phyloP scores from a whole-genome alignment of 1,140 invertebrate species.

The Goniozus legneri region DNA sequence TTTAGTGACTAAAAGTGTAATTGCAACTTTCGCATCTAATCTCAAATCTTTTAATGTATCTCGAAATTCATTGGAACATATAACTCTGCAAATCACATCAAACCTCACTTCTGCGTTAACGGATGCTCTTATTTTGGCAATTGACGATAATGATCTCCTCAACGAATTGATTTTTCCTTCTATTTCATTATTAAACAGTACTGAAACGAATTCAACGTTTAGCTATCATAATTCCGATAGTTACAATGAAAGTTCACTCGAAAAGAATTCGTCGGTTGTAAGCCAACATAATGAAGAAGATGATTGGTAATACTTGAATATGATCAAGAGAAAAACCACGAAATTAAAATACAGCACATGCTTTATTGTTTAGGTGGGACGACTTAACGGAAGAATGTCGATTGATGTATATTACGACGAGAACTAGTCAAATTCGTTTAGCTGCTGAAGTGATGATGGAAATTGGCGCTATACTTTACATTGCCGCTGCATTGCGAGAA shows the following conservation, averaged over 20 bases:
- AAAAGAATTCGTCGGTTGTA: too few species aligned
- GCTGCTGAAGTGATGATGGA: slow-evolving; percentile 68
- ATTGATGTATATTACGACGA: slow-evolving; percentile 61
- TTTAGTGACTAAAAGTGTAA: slow-evolving; percentile 28
- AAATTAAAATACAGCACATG: too few species aligned
- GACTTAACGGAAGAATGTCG: slow-evolving; percentile 67
- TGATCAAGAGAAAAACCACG: too few species aligned
- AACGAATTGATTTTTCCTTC: too few species aligned
- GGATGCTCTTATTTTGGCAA: slow-evolving; percentile 8
- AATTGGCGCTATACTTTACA: slow-evolving; percentile 74
- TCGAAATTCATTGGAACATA: slow-evolving; percentile 21
- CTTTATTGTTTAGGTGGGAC: too few species aligned
- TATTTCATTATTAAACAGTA: too few species aligned
- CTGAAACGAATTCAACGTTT: not conserved
- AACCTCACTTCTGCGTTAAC: slow-evolving; percentile 27
- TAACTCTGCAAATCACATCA: slow-evolving; percentile 29
- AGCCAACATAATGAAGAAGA: slow-evolving; percentile 1
- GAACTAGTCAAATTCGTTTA: slow-evolving; percentile 63
- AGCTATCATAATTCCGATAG: too few species aligned
- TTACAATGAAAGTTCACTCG: too few species aligned
- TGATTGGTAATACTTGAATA: too few species aligned
- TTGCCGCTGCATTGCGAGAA: slow-evolving; percentile 77
- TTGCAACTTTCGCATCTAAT: slow-evolving; percentile 23
- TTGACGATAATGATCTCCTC: slow-evolving; percentile 6
- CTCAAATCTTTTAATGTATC: slow-evolving; percentile 26